phyloP scores from a whole-genome alignment of 2,113 vertebrate species.

The Falcunculus frontatus region DNA sequence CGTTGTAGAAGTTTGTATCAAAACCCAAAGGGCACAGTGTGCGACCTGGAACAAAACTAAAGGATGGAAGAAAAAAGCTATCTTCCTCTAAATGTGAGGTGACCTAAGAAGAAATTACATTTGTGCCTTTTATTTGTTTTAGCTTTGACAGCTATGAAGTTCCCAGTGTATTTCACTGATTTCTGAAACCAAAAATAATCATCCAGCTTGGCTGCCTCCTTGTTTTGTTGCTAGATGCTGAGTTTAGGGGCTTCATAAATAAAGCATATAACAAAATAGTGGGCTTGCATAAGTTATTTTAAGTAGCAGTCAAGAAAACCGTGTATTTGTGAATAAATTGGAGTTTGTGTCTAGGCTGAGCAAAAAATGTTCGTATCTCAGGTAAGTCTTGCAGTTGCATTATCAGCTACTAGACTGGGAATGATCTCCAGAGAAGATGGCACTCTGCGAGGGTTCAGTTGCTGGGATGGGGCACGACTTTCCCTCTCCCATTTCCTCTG shows the following conservation, averaged over 20 bases:
- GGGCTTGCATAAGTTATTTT: neutral
- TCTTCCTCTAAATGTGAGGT: neutral
- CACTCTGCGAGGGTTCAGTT: neutral
- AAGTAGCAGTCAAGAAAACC: neutral
- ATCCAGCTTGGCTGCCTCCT: neutral
- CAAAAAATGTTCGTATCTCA: accelerated
- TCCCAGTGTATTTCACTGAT: neutral
- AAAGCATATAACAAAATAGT: neutral
- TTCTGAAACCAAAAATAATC: neutral
- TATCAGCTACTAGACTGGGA: neutral
- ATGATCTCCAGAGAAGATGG: accelerated
- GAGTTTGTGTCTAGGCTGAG: neutral
- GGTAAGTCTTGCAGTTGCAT: neutral
- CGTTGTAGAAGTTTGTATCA: neutral
- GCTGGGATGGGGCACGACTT: neutral
- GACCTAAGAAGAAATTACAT: neutral
- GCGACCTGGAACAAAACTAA: neutral
- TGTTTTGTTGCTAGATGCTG: neutral
- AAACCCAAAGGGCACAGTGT: neutral
- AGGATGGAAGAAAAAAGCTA: neutral
- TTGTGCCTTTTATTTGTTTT: neutral
- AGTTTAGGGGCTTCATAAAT: neutral
- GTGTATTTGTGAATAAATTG: neutral
- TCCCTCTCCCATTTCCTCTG: neutral
- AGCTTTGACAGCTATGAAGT: neutral